These are phyloP conservation scores for Bombus affinis DNA, from an alignment of 1,140 invertebrate species.

Conservation along the genomic window DNA sequence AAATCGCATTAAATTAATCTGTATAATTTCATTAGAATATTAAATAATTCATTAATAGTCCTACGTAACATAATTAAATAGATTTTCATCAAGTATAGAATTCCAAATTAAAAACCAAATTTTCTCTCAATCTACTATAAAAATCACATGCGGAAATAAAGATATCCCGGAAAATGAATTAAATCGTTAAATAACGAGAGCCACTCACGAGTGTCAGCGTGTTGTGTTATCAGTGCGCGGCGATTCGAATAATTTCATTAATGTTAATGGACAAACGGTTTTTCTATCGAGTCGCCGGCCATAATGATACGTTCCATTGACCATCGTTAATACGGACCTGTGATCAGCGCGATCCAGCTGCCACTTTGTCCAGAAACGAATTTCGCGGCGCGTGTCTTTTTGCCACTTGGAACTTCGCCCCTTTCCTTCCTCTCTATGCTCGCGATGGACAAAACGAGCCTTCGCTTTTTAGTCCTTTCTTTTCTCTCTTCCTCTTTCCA, in stretches of 20 bases:
- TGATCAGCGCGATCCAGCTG: constrained; percentile 66
- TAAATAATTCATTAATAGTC: neutral
- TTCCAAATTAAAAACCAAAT: neutral
- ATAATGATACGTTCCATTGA: constrained; percentile 35
- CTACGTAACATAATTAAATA: no score
- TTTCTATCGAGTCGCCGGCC: neutral
- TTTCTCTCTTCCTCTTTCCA: neutral
- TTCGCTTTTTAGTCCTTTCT: no score
- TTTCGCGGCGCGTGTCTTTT: constrained; percentile 59
- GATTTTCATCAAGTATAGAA: neutral
- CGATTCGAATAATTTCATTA: constrained; percentile 21
- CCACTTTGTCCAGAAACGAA: constrained; percentile 71
- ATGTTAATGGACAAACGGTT: constrained; percentile 42
- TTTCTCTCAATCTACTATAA: neutral
- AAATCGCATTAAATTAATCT: no score
- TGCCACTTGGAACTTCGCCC: constrained; percentile 43
- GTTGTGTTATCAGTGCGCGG: neutral
- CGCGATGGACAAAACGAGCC: constrained; percentile 34
- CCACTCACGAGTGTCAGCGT: neutral
- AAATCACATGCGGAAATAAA: neutral
- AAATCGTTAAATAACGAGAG: neutral
- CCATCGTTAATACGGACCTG: constrained; percentile 32
- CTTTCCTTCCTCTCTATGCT: constrained; percentile 40
- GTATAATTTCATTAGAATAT: neutral
- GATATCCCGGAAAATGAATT: neutral